Evolutionary conservation across 35 echinoderm and acorn worm species (phyloP).

Genomic region (Heliocidaris tuberculata): DNA sequence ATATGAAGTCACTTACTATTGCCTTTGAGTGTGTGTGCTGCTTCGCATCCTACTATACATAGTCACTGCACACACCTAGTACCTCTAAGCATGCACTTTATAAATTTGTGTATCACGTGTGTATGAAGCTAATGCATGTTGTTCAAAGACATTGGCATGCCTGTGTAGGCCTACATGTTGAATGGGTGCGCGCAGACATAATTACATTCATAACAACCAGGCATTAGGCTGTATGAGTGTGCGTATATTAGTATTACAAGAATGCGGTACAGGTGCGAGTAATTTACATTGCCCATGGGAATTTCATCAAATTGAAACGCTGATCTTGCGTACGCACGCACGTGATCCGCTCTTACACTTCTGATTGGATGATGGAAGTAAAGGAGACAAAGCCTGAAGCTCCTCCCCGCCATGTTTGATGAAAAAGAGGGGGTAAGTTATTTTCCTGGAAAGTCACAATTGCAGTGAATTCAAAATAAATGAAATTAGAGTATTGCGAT

Average conservation of each 20-base stretch:
- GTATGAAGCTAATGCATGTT: background rate
- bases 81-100: background rate
- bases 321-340: background rate
- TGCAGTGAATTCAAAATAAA: too few species aligned
- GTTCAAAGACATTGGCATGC: background rate
- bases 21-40: background rate
- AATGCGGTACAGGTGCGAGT: background rate
- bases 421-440: too few species aligned
- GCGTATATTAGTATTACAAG: background rate
- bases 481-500: too few species aligned
- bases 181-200: background rate
- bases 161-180: background rate
- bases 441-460: too few species aligned
- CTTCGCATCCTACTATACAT: background rate
- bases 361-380: background rate
- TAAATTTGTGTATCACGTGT: background rate
- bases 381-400: too few species aligned
- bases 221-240: background rate
- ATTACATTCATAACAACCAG: background rate
- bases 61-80: background rate
- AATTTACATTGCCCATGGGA: background rate
- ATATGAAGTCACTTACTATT: background rate
- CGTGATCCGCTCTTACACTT: background rate
- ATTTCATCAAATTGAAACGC: background rate
- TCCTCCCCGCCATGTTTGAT: too few species aligned